A percentile compares a stretch with the other conserved stretches of the same genome.
These are phyloP conservation scores for Scaptomyza pallida DNA, from an alignment of 1,140 invertebrate genomes.

Conservation along the genomic window DNA sequence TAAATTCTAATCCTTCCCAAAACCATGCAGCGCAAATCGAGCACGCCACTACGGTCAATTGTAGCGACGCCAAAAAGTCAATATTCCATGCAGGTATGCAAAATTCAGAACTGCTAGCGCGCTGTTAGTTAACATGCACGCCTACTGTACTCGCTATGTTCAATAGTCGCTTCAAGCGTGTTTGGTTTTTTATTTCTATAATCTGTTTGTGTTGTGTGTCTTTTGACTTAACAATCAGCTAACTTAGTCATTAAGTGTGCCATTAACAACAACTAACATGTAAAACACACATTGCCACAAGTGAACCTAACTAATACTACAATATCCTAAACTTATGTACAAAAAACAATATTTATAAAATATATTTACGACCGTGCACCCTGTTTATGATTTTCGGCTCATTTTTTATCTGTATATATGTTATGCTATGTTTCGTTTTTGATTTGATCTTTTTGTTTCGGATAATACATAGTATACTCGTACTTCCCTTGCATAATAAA, in stretches of 20 bases:
- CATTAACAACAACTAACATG: constrained; percentile 56
- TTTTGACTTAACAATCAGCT: constrained; percentile 34
- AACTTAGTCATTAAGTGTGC: constrained; percentile 58
- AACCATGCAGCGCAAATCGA: constrained; percentile 77
- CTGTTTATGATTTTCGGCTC: constrained; percentile 12
- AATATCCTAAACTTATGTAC: constrained; percentile 30
- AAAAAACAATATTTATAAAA: constrained; percentile 26
- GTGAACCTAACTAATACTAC: constrained; percentile 21
- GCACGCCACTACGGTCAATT: constrained; percentile 73
- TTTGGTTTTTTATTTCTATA: neutral
- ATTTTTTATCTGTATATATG: constrained; percentile 50
- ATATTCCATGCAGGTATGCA: constrained; percentile 84
- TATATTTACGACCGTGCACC: constrained; percentile 32
- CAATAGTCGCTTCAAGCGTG: constrained; percentile 32
- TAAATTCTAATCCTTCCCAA: constrained; percentile 57
- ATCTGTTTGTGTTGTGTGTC: constrained; percentile 10
- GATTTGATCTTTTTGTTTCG: constrained; percentile 23
- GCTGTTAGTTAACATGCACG: constrained; percentile 60
- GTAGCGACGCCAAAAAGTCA: constrained; percentile 78
- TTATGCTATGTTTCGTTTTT: constrained; percentile 37
- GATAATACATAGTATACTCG: constrained; percentile 3
- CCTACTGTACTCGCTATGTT: constrained; percentile 37
- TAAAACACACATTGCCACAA: constrained; percentile 28
- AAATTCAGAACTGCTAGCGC: constrained; percentile 29
- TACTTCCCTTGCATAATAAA: constrained; percentile 51